Evolutionary conservation across 2,113 vertebrate species (phyloP), one percentile per base, ranked within the genome.

Genomic region (Cricetomys ansorgei): DNA sequence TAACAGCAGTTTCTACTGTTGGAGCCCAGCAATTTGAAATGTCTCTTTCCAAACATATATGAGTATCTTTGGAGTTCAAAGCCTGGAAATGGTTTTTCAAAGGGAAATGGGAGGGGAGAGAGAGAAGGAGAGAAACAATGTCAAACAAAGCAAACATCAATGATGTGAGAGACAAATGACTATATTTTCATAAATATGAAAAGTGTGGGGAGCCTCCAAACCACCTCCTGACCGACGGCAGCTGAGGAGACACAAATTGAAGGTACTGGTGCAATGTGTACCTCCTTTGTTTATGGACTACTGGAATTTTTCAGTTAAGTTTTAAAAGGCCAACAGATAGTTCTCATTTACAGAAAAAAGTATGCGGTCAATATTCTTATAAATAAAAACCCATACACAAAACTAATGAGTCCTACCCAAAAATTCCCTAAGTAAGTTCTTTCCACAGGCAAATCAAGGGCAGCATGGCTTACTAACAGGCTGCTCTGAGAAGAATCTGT

Each of bases 41-140:
- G 73, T 99, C 99, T 95, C 99, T 98, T 94, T 99, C 97, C 98
- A 99, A 98, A 97, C 99, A 99, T 79, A 99, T 31, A 0, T 99
- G 99, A 97, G 99, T 95, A 97, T 99, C 99, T 92, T 98, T 98
- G 65, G 98, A 99, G 98, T 99, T 99, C 97, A 99, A 98, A 90
- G 99, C 98, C 99, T 99, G 84, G 12, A 92, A 93, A 97, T 12
- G 43, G 92, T 75, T 95, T 97, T 96, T 93, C 67, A 95, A 88
- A 40, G 45, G 4, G 16, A 94, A 0, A 9, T 5, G 37, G 92
- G 11, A 64, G 92, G 92, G 64, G 12, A 77, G 55, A 13, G 4
- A 17, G 34, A n/a, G 88, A 57, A 0, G 29, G 64, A 70, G 40
- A 95, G 15, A 93, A 13, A 95, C 13, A 73, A 0, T 67, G 50